Evolutionary conservation across 2,888 invertebrate species (phyloP), one percentile per base, ranked within the genome.

Genomic region (Netelia fuscicornis): DNA sequence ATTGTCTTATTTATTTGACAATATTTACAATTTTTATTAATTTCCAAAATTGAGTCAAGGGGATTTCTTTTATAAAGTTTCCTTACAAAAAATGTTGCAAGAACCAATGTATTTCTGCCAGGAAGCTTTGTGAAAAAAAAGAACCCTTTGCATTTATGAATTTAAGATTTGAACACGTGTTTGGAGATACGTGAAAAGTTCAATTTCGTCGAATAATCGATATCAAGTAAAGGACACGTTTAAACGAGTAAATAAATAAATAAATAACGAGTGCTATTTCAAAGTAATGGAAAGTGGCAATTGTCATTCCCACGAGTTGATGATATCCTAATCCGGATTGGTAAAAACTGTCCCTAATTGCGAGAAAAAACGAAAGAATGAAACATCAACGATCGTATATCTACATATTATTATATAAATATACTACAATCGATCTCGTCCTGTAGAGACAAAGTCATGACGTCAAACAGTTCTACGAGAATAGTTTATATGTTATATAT

Each of bases 401-500:
- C n/a, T 56, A 56, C n/a, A 65, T 44, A 44, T 25, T 25, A 25
- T 60, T n/a, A 10, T 20, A 10, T 44, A 52, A 48, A 52, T 56
- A 17, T 20, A 58, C 20, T 20, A 52, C 56, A 74, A 68, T 62
- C 44, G 11, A 23, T 67, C 72, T 54, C 76, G 81, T 77, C 23
- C 30, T 54, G 68, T 54, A 48, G 37, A 52, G 17, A 60, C 62
- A 44, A 23, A 75, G 48, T 20, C n/a, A 17, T 17, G 42, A 48
- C 37, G 65, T 77, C 54, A 9, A 72, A 84, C 42, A 68, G 48
- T 56, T 81, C 68, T 74, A 58, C 48, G 77, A 48, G 52, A 80
- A 68, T 83, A 86, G 75, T 83, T 83, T 72, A 65, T 75, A 74
- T 48, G 74, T 86, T 77, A 72, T 86, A 80, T 85, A 86, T 79